Conservation (phyloP, 2,797 vertebrate genomes). For the Xiphorhynchus erythropygius region DNA sequence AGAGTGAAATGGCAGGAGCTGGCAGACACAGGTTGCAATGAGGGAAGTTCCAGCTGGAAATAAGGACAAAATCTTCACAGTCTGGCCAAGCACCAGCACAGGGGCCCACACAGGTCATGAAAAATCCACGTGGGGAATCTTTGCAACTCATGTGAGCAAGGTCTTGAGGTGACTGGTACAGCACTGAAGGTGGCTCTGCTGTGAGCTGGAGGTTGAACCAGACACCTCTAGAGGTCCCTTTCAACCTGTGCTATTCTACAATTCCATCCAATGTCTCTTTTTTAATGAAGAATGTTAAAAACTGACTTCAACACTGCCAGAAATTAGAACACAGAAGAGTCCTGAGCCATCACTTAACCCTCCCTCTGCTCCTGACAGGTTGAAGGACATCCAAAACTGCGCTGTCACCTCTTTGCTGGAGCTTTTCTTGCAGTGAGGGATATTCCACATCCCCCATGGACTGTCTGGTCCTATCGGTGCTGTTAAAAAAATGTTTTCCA, state of each 20-base stretch:
- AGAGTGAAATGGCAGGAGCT: not conserved
- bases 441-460: fast-evolving
- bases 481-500: not conserved
- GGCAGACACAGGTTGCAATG: not conserved
- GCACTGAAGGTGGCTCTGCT: not conserved
- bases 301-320: not conserved
- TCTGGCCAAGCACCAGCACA: not conserved
- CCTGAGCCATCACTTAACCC: not conserved
- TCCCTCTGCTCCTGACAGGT: not conserved
- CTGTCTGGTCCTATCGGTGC: not conserved
- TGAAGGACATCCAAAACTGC: not conserved
- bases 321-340: not conserved
- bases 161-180: not conserved
- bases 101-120: not conserved
- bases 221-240: not conserved
- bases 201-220: not conserved
- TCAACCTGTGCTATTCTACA: not conserved
- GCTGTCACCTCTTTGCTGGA: not conserved
- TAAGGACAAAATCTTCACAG: not conserved
- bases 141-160: fast-evolving
- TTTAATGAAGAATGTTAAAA: not conserved
- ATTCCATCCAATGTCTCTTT: not conserved
- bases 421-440: not conserved
- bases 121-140: not conserved
- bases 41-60: not conserved